phyloP scores from a whole-genome alignment of 2,797 vertebrate species.

The Phyllotis vaccarum region DNA sequence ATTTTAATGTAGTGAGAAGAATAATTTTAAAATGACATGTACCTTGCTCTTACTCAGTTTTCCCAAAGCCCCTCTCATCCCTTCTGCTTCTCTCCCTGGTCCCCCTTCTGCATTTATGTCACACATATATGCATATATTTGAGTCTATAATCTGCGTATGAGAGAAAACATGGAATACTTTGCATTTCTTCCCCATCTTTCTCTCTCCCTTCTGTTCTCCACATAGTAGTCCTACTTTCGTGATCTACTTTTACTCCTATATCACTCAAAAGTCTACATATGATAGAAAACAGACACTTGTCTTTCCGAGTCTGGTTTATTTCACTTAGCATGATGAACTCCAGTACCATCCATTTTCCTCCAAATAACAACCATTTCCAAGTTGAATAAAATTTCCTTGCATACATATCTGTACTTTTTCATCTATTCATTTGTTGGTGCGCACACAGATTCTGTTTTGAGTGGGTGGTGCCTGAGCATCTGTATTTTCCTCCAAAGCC shows the following conservation, averaged over 20 bases:
- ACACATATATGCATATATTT: not conserved
- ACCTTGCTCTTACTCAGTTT: not conserved
- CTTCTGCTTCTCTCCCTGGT: not conserved
- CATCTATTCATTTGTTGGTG: not conserved
- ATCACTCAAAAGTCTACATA: not conserved
- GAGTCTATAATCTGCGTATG: not conserved
- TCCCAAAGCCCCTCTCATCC: not conserved
- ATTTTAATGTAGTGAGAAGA: not conserved
- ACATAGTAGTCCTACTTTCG: not conserved
- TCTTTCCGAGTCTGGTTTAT: slow-evolving; percentile 9
- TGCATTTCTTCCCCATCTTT: not conserved
- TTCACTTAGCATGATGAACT: not conserved
- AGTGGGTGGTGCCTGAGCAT: not conserved
- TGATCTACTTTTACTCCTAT: not conserved
- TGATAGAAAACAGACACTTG: not conserved
- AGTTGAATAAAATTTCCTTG: not conserved
- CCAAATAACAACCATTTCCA: not conserved
- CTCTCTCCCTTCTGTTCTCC: not conserved
- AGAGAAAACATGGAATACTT: not conserved
- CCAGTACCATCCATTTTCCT: not conserved
- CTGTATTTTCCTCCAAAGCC: slow-evolving; percentile 67
- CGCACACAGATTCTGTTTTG: not conserved
- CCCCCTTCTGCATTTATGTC: not conserved
- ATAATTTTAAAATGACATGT: not conserved
- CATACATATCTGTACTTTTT: not conserved